phyloP scores from a whole-genome alignment of 2,888 invertebrate species.

The Diachrysia chrysitis region DNA sequence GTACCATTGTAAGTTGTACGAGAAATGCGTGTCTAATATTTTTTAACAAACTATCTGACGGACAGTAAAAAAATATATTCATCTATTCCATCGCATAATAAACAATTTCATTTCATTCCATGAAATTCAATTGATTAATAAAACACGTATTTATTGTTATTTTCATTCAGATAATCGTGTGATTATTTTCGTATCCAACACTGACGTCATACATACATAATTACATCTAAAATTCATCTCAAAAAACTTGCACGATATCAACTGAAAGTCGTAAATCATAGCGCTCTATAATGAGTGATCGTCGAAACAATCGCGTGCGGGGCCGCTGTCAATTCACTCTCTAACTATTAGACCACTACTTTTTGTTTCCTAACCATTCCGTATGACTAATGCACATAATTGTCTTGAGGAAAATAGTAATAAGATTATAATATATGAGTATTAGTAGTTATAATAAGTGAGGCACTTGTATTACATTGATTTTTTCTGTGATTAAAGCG shows the following conservation, averaged over 20 bases:
- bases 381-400: slow-evolving; percentile 44
- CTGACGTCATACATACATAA: slow-evolving; percentile 10
- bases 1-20: no score
- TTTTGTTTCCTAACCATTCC: slow-evolving; percentile 52
- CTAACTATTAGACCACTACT: slow-evolving; percentile 57
- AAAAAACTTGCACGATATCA: slow-evolving; percentile 27
- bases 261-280: slow-evolving; percentile 45
- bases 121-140: no score
- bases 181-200: not conserved
- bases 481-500: no score
- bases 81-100: no score
- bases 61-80: no score
- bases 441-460: not conserved
- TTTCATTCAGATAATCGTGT: not conserved
- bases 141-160: no score
- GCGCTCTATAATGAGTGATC: slow-evolving; percentile 45
- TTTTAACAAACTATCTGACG: no score
- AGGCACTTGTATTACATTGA: no score
- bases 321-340: slow-evolving; percentile 53
- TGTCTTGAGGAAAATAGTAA: slow-evolving; percentile 30
- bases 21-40: no score
- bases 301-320: slow-evolving; percentile 54
- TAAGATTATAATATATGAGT: slow-evolving; percentile 27
- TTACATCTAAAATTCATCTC: slow-evolving; percentile 7
- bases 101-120: no score